Conservation (phyloP, 2,888 invertebrate species). For the Drosophila anomelani region DNA sequence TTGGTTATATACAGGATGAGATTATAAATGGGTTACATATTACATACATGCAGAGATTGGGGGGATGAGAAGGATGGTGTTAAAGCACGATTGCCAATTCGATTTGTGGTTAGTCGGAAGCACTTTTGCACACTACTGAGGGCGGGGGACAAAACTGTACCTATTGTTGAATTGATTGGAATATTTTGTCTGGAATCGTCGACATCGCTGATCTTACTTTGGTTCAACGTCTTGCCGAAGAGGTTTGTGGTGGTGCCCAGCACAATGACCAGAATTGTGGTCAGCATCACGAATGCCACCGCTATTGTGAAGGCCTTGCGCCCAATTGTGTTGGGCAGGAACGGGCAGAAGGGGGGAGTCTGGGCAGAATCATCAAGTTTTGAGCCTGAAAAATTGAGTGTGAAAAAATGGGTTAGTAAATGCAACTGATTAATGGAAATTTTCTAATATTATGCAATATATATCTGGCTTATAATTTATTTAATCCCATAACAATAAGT, state of each 20-base stretch:
- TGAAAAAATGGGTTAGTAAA: not conserved
- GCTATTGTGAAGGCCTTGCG: slow-evolving; percentile 69
- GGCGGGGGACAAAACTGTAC: slow-evolving; percentile 74
- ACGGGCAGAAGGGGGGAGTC: slow-evolving; percentile 56
- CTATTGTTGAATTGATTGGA: slow-evolving; percentile 85
- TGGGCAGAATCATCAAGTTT: slow-evolving; percentile 52
- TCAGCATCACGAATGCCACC: slow-evolving; percentile 58
- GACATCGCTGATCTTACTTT: slow-evolving; percentile 84
- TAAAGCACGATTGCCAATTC: slow-evolving; percentile 27
- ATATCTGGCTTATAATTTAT: not conserved
- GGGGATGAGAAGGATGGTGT: slow-evolving; percentile 5
- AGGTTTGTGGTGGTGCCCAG: slow-evolving; percentile 67
- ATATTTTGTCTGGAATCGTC: slow-evolving; percentile 84
- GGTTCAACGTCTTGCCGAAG: slow-evolving; percentile 66
- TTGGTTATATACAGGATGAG: slow-evolving; percentile 23
- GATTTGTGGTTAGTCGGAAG: slow-evolving; percentile 28
- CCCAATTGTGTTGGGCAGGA: slow-evolving; percentile 59
- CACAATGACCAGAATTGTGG: slow-evolving; percentile 64
- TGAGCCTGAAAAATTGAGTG: slow-evolving; percentile 37
- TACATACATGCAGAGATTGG: slow-evolving; percentile 22
- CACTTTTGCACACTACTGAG: slow-evolving; percentile 45
- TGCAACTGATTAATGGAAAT: not conserved
- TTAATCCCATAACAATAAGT: not conserved
- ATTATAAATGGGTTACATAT: slow-evolving; percentile 20
- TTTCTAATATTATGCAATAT: not conserved